A percentile compares a stretch with the other conserved stretches of the same genome.
Evolutionary conservation across 2,888 invertebrate species (phyloP).

Genomic region (Eudasyphora cyanicolor): DNA sequence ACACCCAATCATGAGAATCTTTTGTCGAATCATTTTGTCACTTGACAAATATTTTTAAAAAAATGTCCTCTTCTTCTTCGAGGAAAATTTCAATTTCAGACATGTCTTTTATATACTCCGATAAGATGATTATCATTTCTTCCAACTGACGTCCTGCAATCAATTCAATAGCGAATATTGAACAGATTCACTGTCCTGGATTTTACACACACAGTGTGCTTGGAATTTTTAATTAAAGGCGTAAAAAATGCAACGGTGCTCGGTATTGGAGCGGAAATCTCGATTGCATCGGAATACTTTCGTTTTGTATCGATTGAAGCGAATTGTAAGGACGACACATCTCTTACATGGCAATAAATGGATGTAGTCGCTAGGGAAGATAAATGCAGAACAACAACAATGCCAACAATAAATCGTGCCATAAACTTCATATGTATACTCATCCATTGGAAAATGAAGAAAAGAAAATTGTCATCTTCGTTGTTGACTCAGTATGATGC

Average conservation of each 20-base stretch:
- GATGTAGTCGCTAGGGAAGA: neutral
- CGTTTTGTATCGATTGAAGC: neutral
- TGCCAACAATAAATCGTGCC: neutral
- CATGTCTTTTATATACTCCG: no score
- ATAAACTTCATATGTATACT: constrained; percentile 2
- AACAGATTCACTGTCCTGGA: no score
- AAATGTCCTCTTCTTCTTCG: no score
- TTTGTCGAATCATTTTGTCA: no score
- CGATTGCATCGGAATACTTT: neutral
- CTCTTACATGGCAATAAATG: neutral
- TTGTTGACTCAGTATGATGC: neutral
- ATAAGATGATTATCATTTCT: no score
- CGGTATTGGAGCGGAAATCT: neutral
- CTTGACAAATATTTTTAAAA: no score
- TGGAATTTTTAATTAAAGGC: neutral
- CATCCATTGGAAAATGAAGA: no score
- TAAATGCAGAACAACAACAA: neutral
- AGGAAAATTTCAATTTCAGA: no score
- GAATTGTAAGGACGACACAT: neutral
- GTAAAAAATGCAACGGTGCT: neutral
- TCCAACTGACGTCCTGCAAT: no score
- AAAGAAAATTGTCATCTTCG: constrained; percentile 11
- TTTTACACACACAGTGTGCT: no score
- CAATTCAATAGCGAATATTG: no score
- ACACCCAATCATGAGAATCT: no score